Percentiles rank a stretch among this genome's conserved stretches.
These are phyloP conservation scores for Sebastes taczanowskii DNA, from an alignment of 2,797 vertebrate genomes.

Conservation along the genomic window DNA sequence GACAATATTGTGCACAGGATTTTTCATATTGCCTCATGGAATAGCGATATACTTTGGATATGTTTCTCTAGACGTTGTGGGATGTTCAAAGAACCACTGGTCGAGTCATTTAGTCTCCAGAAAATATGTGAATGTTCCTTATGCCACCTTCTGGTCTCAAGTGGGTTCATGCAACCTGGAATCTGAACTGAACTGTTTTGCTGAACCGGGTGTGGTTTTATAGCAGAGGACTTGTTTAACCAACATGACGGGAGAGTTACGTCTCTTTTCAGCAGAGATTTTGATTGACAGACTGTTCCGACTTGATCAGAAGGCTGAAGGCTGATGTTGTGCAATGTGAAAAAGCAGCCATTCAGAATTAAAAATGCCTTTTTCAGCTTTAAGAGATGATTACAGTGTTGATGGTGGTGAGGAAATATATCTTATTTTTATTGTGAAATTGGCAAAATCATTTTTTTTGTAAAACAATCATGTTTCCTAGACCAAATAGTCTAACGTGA, in stretches of 20 bases:
- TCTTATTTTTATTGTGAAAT: conserved; percentile 29
- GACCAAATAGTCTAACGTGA: conserved; percentile 59
- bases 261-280: conserved; percentile 29
- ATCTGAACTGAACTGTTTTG: conserved; percentile 22
- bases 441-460: conserved; percentile 30
- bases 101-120: conserved; percentile 44
- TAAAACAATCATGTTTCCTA: conserved; percentile 63
- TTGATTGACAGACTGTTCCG: conserved; percentile 9
- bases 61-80: background rate
- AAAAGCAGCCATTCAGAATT: conserved; percentile 58
- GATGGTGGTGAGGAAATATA: conserved; percentile 35
- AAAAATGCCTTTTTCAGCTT: conserved; percentile 61
- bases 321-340: conserved; percentile 69
- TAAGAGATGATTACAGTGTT: conserved; percentile 69
- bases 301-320: conserved; percentile 31
- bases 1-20: conserved; percentile 43
- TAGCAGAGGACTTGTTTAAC: conserved; percentile 31
- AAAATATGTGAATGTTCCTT: conserved; percentile 56
- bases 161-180: conserved; percentile 12
- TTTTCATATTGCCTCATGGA: conserved; percentile 48
- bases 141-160: conserved; percentile 48
- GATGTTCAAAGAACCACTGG: conserved; percentile 55
- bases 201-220: conserved; percentile 28
- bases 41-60: conserved; percentile 22
- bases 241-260: background rate